phyloP scores from a whole-genome alignment of 2,113 vertebrate genomes.

The Gadus chalcogrammus region DNA sequence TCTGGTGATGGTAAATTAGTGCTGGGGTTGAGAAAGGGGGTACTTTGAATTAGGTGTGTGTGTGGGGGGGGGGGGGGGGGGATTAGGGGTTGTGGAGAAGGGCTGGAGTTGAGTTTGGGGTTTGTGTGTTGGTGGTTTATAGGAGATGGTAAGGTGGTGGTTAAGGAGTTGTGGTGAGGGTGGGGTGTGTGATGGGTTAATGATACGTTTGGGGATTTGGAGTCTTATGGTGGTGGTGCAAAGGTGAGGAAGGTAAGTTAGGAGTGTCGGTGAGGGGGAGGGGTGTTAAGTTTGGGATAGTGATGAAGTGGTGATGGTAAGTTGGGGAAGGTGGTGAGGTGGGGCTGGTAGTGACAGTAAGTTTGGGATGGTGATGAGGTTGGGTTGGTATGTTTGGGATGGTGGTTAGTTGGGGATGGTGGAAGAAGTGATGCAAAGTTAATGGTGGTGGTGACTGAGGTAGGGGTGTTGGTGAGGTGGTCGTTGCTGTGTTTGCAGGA shows the following conservation, averaged over 20 bases:
- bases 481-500: neutral
- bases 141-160: neutral
- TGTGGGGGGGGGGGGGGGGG: too few relatives aligned
- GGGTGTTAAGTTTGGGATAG: neutral
- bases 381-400: neutral
- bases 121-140: too few relatives aligned
- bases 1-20: neutral
- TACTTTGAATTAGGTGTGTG: too few relatives aligned
- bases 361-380: neutral
- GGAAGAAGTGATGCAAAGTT: neutral
- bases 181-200: too few relatives aligned
- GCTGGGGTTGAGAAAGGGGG: too few relatives aligned
- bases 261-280: neutral
- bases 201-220: neutral
- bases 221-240: too few relatives aligned
- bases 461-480: neutral
- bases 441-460: neutral
- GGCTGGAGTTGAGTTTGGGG: too few relatives aligned
- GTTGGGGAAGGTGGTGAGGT: neutral
- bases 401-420: neutral
- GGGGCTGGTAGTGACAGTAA: neutral
- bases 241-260: neutral
- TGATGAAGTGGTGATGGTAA: neutral
- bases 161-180: neutral
- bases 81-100: too few relatives aligned